Percentiles rank a stretch among this genome's conserved stretches.
phyloP scores from a whole-genome alignment of 1,140 invertebrate species.

The Ruditapes philippinarum region DNA sequence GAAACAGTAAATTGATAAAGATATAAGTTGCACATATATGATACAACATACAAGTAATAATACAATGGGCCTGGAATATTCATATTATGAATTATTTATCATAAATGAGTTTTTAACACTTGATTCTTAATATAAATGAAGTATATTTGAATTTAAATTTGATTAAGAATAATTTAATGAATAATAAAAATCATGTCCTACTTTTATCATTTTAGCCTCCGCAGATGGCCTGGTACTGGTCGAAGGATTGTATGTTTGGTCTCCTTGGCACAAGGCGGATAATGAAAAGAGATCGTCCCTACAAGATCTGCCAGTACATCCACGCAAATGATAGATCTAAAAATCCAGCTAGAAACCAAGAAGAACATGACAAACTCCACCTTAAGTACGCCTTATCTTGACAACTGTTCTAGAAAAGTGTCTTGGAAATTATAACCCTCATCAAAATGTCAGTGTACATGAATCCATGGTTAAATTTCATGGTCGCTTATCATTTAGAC shows the following conservation, averaged over 20 bases:
- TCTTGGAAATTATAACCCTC: conserved; percentile 2
- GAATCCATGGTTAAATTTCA: conserved; percentile 59
- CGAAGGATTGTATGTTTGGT: not conserved
- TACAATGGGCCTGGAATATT: too few species aligned
- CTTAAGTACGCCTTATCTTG: not conserved
- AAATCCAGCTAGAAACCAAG: conserved; percentile 3
- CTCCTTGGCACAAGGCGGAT: not conserved
- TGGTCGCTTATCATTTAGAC: conserved; percentile 50
- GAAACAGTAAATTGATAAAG: too few species aligned
- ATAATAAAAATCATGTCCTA: too few species aligned
- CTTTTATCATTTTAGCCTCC: too few species aligned
- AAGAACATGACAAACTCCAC: conserved; percentile 26
- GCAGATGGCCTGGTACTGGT: too few species aligned
- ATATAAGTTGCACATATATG: too few species aligned
- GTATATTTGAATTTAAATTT: too few species aligned
- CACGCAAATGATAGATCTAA: not conserved
- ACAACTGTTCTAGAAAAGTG: not conserved
- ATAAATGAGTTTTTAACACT: too few species aligned
- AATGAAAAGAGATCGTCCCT: conserved; percentile 24
- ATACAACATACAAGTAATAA: too few species aligned
- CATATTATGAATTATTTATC: too few species aligned
- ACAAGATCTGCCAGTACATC: conserved; percentile 6
- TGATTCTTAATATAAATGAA: too few species aligned
- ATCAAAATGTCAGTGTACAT: conserved; percentile 50
- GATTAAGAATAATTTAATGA: too few species aligned